Evolutionary conservation across 2,888 invertebrate genomes (phyloP).

Genomic region (Diaprepes abbreviatus): DNA sequence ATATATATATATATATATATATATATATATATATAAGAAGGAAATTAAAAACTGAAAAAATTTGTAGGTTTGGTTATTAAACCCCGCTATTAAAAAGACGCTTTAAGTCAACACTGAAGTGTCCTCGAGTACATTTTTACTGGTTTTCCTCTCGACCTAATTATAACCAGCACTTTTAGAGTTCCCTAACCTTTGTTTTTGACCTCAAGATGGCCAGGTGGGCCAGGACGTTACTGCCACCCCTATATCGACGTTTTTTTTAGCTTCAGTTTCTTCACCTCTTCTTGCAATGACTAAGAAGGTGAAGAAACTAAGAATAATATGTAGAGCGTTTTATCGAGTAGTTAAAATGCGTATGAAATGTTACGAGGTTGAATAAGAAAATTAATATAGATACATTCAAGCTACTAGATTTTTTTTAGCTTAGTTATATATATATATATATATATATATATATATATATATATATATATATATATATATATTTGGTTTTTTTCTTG

Average conservation of each 20-base stretch:
- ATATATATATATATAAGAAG: no score
- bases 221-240: conserved; percentile 26
- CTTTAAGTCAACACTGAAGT: neutral
- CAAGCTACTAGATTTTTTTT: no score
- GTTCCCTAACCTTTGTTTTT: conserved; percentile 33
- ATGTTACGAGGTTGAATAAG: no score
- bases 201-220: conserved; percentile 38
- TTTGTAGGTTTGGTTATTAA: no score
- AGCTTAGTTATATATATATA: no score
- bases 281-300: conserved; percentile 7
- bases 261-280: conserved; percentile 28
- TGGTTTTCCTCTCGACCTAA: conserved; percentile 22
- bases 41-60: no score
- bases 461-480: no score
- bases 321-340: neutral
- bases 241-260: conserved; percentile 20
- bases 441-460: no score
- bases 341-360: no score
- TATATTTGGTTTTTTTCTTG: no score
- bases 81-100: neutral
- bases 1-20: no score
- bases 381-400: no score
- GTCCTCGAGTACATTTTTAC: conserved; percentile 13
- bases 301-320: conserved; percentile 29
- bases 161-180: conserved; percentile 27